These are phyloP conservation scores for Chirona hameri DNA, from an alignment of 2,888 invertebrate species.

Conservation along the genomic window DNA sequence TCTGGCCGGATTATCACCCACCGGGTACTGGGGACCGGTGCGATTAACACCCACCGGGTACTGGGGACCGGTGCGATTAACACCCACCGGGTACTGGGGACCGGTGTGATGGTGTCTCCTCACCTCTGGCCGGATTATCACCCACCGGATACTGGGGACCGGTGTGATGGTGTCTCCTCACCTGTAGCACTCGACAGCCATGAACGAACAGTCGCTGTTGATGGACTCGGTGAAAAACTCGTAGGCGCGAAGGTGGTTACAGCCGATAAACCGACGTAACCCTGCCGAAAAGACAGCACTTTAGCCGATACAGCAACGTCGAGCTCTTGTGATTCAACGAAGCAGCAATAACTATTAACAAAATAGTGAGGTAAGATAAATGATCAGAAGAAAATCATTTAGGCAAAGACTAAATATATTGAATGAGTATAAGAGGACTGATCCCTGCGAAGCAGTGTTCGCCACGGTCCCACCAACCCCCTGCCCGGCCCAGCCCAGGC, in stretches of 20 bases:
- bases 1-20: too few relatives aligned
- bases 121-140: too few relatives aligned
- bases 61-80: too few relatives aligned
- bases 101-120: too few relatives aligned
- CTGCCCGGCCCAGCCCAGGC: too few relatives aligned
- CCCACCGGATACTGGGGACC: too few relatives aligned
- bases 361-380: not conserved
- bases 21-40: too few relatives aligned
- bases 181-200: constrained; percentile 71
- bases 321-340: too few relatives aligned
- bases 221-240: constrained; percentile 81
- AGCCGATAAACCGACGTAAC: constrained; percentile 68
- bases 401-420: not conserved
- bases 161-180: constrained; percentile 47
- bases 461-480: too few relatives aligned
- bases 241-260: constrained; percentile 81
- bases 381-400: not conserved
- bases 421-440: not conserved
- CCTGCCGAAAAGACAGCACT: constrained; percentile 48
- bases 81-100: too few relatives aligned
- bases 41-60: too few relatives aligned
- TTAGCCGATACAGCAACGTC: too few relatives aligned
- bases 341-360: not conserved
- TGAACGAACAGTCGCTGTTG: constrained; percentile 65
- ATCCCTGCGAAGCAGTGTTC: not conserved